Conservation (phyloP, 1,140 invertebrate species). For the Drosophila cardini region DNA sequence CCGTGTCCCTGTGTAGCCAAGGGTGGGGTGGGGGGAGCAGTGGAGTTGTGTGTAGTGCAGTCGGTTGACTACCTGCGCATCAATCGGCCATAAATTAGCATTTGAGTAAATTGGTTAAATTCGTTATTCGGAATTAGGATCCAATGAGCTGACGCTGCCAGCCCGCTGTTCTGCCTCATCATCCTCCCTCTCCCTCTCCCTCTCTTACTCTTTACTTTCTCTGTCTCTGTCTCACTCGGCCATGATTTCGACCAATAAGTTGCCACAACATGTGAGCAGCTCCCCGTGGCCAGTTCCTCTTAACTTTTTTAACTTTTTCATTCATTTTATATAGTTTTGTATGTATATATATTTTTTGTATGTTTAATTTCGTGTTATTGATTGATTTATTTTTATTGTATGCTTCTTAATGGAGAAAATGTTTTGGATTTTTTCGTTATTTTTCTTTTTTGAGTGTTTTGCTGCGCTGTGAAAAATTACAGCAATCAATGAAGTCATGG, state of each 20-base stretch:
- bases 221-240: constrained; percentile 5
- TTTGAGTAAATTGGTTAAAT: constrained; percentile 85
- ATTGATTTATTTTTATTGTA: constrained; percentile 81
- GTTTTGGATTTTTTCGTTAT: constrained; percentile 42
- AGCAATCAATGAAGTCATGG: constrained; percentile 58
- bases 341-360: constrained; percentile 44
- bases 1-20: constrained; percentile 2
- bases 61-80: constrained; percentile 75
- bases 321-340: constrained; percentile 4
- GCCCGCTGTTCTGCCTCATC: constrained; percentile 39
- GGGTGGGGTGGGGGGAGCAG: no score
- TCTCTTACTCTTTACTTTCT: constrained; percentile 13
- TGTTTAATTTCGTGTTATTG: constrained; percentile 73
- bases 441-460: constrained; percentile 8
- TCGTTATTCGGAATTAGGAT: constrained; percentile 84
- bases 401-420: constrained; percentile 62
- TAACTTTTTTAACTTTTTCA: constrained; percentile 14
- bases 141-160: constrained; percentile 65
- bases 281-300: constrained; percentile 47
- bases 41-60: constrained; percentile 21
- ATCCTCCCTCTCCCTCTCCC: constrained; percentile 15
- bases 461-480: constrained; percentile 56
- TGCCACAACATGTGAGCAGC: constrained; percentile 43
- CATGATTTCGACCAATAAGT: constrained; percentile 40
- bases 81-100: constrained; percentile 84